Percentiles rank a stretch among this genome's conserved stretches.
Conservation (phyloP, 2,113 vertebrate genomes). For the Orycteropus afer region DNA sequence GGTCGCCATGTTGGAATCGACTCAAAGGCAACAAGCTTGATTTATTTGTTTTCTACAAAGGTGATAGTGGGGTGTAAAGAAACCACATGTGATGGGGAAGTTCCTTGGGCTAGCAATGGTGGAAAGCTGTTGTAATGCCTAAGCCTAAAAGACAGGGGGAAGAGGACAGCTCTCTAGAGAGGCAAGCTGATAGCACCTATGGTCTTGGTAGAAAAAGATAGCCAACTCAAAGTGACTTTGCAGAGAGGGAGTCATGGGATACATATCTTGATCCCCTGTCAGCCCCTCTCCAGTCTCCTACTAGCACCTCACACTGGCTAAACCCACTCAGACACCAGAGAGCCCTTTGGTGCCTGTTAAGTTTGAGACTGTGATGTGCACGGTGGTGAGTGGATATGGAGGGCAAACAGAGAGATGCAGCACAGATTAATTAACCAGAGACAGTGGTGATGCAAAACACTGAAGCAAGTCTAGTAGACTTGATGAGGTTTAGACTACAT, state of each 20-base stretch:
- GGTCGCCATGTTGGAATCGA: no score
- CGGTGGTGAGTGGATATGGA: neutral
- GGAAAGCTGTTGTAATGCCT: no score
- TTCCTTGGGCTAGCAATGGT: neutral
- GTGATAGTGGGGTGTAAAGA: no score
- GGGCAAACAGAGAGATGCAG: neutral
- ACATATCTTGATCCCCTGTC: neutral
- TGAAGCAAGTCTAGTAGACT: fast-evolving
- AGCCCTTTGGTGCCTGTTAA: neutral
- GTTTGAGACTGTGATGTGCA: neutral
- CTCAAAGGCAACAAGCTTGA: no score
- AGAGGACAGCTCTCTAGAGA: neutral
- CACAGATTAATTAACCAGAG: neutral
- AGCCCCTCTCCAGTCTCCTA: neutral
- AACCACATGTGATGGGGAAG: no score
- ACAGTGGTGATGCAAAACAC: neutral
- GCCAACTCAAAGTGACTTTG: neutral
- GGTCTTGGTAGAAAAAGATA: neutral
- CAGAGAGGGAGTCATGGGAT: neutral
- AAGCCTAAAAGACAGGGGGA: neutral
- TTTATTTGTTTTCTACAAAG: fast-evolving
- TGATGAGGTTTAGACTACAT: no score
- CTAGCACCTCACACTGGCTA: neutral
- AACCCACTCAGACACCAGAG: neutral
- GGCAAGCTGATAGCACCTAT: neutral